These are phyloP conservation scores for Amyelois transitella DNA, from an alignment of 1,140 invertebrate genomes.

Conservation along the genomic window DNA sequence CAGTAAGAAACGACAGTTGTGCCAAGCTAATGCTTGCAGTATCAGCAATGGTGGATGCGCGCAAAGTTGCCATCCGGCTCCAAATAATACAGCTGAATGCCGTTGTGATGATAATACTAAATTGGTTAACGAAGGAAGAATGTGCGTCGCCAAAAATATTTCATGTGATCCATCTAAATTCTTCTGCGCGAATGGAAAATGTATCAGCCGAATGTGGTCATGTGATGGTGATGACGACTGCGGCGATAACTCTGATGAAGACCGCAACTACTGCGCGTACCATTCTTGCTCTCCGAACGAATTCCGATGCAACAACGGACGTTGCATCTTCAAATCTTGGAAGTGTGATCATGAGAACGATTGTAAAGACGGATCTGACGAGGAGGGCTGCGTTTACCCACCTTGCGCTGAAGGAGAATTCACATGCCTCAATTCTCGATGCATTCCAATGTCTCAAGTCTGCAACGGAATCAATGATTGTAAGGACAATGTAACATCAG, in stretches of 20 bases:
- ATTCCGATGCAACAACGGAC: constrained; percentile 94
- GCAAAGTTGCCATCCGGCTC: constrained; percentile 93
- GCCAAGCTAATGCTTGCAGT: constrained; percentile 88
- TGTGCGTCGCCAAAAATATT: constrained; percentile 91
- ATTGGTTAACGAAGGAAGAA: constrained; percentile 92
- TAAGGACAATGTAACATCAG: constrained; percentile 93
- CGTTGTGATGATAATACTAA: constrained; percentile 90
- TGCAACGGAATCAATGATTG: constrained; percentile 97
- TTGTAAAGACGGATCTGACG: constrained; percentile 94
- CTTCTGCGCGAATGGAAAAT: constrained; percentile 95
- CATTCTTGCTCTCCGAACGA: constrained; percentile 95
- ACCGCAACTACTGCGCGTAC: constrained; percentile 92
- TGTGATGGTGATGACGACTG: constrained; percentile 98
- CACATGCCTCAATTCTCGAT: constrained; percentile 93
- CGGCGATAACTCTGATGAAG: constrained; percentile 95
- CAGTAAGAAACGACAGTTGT: constrained; percentile 86
- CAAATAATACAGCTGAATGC: constrained; percentile 89
- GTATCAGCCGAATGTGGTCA: constrained; percentile 96
- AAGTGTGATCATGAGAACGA: constrained; percentile 97
- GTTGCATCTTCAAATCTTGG: constrained; percentile 97
- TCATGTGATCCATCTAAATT: constrained; percentile 94
- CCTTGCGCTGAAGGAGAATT: constrained; percentile 94
- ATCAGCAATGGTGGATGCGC: constrained; percentile 97
- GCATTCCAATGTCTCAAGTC: constrained; percentile 89
- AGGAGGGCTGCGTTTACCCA: constrained; percentile 92